Evolutionary conservation across 92 coral and sea anemone species (phyloP), one percentile per base, ranked within the genome.

Genomic region (Isaurus tuberculatus): DNA sequence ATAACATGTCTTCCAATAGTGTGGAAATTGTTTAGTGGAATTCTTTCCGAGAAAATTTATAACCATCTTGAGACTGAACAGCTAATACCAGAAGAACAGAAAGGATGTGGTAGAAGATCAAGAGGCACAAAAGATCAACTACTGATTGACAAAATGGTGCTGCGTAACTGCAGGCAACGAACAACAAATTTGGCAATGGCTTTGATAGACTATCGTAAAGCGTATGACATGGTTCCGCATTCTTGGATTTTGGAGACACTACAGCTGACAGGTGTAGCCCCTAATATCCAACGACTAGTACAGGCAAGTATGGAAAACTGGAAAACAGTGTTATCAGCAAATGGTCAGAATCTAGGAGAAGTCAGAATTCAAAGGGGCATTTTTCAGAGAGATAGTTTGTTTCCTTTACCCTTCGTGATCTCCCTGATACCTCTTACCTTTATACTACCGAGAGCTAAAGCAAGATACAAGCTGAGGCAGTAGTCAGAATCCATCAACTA

Each of bases 71-170:
- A 84, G 15, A 44, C 33, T 26, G 71, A 72, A 36, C 72, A 83
- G 37, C 30, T 82, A 57, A 57, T 46, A 23, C 89, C 85, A 4
- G 61, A 63, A 5, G 91, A 88, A 30, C 84, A 88, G 75, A 88
- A 88, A 68, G 86, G 86, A 23, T 66, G 53, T 25, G 60, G 65
- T n/a, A n/a, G n/a, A n/a, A n/a, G n/a, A n/a, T n/a, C n/a, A n/a
- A n/a, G n/a, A n/a, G n/a, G n/a, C n/a, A 88, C 91, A 23, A 84
- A 84, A 70, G 85, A 88, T 26, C 86, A 88, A 65, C 57, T 86
- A 26, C 36, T 83, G 28, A 70, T 86, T 5, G 90, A 86, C 43
- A 86, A 86, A 83, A 78, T 70, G 65, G 79, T 90, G 30, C 7
- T 86, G 66, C 68, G 65, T 43, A 75, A 86, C 46, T 58, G 78